Evolutionary conservation across 2,113 vertebrate species (phyloP).

Genomic region (Platanista minor): DNA sequence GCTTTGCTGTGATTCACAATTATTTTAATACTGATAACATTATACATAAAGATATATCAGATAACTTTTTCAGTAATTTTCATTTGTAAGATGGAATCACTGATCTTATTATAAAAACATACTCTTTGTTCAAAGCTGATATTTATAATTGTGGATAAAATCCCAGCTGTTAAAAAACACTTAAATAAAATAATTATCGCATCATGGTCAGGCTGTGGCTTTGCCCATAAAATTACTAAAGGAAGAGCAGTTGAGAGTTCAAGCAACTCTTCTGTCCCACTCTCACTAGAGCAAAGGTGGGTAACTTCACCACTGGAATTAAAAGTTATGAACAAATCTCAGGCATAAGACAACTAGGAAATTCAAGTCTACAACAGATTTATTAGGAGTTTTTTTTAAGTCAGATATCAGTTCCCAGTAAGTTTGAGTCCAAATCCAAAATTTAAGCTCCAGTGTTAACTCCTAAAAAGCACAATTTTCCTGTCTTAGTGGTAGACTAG

Average conservation of each 20-base stretch:
- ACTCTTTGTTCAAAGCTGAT: neutral
- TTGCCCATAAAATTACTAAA: neutral
- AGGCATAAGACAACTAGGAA: neutral
- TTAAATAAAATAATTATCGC: neutral
- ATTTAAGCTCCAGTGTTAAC: neutral
- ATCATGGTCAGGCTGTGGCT: neutral
- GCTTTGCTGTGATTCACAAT: neutral
- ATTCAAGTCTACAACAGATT: neutral
- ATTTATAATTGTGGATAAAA: constrained; percentile 30
- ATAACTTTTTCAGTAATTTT: constrained; percentile 1
- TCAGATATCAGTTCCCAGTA: neutral
- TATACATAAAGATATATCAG: neutral
- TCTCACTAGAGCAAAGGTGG: neutral
- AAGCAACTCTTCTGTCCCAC: neutral
- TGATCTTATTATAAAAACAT: neutral
- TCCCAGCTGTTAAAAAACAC: neutral
- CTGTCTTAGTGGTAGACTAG: neutral
- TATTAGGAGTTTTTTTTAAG: neutral
- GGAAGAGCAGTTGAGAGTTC: neutral
- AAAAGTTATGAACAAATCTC: neutral
- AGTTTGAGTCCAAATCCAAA: neutral
- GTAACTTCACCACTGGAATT: neutral
- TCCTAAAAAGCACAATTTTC: neutral
- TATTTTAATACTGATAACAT: neutral
- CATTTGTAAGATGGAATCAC: neutral